A percentile compares a stretch with the other conserved stretches of the same genome.
Conservation (phyloP, 2,888 invertebrate genomes). For the Heliconius aoede region DNA sequence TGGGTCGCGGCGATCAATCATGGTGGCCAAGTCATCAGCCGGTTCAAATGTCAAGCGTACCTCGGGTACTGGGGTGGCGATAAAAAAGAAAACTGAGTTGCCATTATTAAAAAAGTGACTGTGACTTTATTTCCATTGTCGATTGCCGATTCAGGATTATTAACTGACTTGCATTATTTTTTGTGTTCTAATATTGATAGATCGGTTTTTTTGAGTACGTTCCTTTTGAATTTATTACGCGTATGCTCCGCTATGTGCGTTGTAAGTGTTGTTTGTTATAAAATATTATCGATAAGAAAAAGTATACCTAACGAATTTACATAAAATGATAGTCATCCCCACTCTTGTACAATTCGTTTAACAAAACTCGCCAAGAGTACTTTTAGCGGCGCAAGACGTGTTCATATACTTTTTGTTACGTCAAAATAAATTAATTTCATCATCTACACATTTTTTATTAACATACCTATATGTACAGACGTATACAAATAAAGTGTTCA, state of each 20-base stretch:
- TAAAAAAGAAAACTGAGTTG: constrained; percentile 80
- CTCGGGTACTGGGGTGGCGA: constrained; percentile 79
- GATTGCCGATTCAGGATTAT: constrained; percentile 83
- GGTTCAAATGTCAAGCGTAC: constrained; percentile 83
- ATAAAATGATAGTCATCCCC: constrained; percentile 74
- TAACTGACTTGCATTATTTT: constrained; percentile 84
- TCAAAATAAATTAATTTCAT: constrained; percentile 58
- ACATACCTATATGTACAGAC: constrained; percentile 32
- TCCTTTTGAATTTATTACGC: constrained; percentile 73
- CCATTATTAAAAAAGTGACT: constrained; percentile 84
- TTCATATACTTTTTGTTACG: constrained; percentile 62
- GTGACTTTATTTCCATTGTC: constrained; percentile 83
- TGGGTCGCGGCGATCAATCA: constrained; percentile 81
- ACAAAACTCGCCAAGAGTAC: constrained; percentile 66
- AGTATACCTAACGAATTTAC: constrained; percentile 66
- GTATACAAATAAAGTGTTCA: not conserved
- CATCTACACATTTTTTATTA: constrained; percentile 58
- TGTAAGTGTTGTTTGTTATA: constrained; percentile 69
- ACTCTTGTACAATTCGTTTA: constrained; percentile 57
- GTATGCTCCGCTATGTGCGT: constrained; percentile 56
- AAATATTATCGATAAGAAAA: constrained; percentile 69
- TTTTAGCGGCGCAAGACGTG: constrained; percentile 54
- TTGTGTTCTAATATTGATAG: constrained; percentile 84
- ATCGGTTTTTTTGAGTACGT: constrained; percentile 75
- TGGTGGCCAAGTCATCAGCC: constrained; percentile 80